A percentile compares a stretch with the other conserved stretches of the same genome.
Evolutionary conservation across 2,113 vertebrate species (phyloP).

Genomic region (Pogona vitticeps): DNA sequence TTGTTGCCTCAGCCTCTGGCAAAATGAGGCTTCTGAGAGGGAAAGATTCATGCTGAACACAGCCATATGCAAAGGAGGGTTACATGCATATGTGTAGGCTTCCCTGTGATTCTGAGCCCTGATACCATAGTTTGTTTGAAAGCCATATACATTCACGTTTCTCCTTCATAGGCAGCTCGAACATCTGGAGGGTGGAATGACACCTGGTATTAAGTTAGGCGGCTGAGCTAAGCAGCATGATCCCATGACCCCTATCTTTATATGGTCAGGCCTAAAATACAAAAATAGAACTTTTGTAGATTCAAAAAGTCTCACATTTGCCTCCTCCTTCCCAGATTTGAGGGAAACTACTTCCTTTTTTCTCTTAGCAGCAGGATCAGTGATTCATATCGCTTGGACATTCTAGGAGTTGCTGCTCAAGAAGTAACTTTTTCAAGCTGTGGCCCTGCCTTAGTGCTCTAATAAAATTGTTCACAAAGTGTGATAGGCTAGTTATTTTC

Average conservation of each 20-base stretch:
- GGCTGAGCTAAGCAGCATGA: background rate
- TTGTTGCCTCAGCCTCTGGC: no score
- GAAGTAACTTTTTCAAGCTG: no score
- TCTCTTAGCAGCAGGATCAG: no score
- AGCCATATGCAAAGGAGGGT: background rate
- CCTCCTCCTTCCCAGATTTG: no score
- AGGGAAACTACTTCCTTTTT: no score
- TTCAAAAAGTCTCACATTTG: no score
- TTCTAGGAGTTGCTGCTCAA: no score
- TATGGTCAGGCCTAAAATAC: background rate
- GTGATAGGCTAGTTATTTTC: constrained; percentile 42
- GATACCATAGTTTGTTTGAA: background rate
- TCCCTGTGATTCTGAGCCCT: background rate
- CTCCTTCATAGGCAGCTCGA: background rate
- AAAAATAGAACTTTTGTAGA: no score
- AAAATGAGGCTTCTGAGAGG: no score
- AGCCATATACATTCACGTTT: background rate
- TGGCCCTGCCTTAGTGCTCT: background rate
- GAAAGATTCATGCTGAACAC: background rate
- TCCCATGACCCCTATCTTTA: background rate
- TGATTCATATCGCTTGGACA: no score
- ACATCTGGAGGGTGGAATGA: background rate
- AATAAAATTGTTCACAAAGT: background rate
- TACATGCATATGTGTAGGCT: no score
- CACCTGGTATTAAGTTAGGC: background rate